Evolutionary conservation across 2,797 vertebrate genomes (phyloP), one percentile per base, ranked within the genome.

Genomic region (Geotrypetes seraphini): DNA sequence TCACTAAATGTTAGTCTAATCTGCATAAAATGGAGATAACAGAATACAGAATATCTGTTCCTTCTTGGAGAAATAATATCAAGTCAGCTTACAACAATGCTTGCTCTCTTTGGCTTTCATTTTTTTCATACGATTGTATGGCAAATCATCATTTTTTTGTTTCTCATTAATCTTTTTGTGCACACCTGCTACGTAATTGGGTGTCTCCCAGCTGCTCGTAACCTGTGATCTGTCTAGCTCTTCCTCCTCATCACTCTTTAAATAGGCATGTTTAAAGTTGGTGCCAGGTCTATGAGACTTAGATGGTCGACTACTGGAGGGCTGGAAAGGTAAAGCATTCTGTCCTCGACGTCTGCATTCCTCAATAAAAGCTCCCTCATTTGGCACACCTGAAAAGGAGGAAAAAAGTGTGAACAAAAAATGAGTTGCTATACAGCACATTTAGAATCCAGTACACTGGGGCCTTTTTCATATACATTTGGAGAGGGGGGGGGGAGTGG

Each of bases 301-400:
- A 38, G 41, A 52, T 15, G 43, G 40, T 49, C 78, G 85, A 15
- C 69, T 56, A 44, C 75, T 57, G 43, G 60, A 14, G 0, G 75
- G 43, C 22, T 75, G 52, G 48, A 62, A 72, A 5, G 85, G 83
- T 32, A 91, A 71, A 1, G 81, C 26, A 0, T 70, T 86, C 43
- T 89, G 89, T 76, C 89, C 86, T 55, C 84, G 72, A 37, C 81
- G 75, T 44, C 65, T 62, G 39, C 69, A 70, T 37, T 94, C 90
- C n/a, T 90, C 89, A 1, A 80, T 84, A 16, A 81, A 61, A 43
- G 81, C 79, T 9, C 82, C 71, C 19, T 87, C 84, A 2, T 84
- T 64, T 6, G 71, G 51, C 21, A 79, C 40, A 66, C 90, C 90
- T 96, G 84, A 7, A 8, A 16, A 19, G 12, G 37, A 10, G 18